phyloP scores from a whole-genome alignment of 2,113 vertebrate species.

The Falcunculus frontatus region DNA sequence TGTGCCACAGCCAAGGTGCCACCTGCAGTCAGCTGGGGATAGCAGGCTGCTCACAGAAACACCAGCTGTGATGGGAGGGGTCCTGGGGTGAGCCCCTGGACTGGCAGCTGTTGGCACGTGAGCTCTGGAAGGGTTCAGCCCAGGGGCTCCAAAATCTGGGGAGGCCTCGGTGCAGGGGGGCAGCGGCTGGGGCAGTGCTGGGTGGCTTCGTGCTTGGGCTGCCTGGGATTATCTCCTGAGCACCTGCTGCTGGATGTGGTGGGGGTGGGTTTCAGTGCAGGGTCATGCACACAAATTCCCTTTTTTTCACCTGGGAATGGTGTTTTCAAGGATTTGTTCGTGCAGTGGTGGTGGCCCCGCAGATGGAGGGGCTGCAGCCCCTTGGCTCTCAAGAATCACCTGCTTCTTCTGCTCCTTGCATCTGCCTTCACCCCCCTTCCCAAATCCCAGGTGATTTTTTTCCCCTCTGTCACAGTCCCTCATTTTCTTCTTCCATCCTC shows the following conservation, averaged over 20 bases:
- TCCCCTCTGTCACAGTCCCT: not conserved
- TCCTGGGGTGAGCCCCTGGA: not conserved
- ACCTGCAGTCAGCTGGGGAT: not conserved
- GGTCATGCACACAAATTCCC: no score
- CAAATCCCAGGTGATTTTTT: not conserved
- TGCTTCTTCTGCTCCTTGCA: not conserved
- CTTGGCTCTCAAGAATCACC: not conserved
- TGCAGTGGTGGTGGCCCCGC: not conserved
- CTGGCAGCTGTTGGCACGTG: fast-evolving
- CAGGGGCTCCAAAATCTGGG: fast-evolving
- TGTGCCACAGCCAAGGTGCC: not conserved
- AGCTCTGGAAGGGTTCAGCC: not conserved
- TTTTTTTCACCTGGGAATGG: not conserved
- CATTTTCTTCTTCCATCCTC: not conserved
- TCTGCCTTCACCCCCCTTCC: not conserved
- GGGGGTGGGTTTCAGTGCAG: not conserved
- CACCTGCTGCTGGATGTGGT: fast-evolving
- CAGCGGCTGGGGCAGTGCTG: not conserved
- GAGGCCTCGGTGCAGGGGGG: fast-evolving
- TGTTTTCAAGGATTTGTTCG: not conserved
- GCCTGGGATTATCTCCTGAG: not conserved
- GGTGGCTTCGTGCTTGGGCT: not conserved
- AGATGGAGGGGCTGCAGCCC: not conserved
- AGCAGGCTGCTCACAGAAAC: not conserved
- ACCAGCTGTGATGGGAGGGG: not conserved